phyloP scores from a whole-genome alignment of 1,140 invertebrate genomes.

The Drosophila novamexicana region DNA sequence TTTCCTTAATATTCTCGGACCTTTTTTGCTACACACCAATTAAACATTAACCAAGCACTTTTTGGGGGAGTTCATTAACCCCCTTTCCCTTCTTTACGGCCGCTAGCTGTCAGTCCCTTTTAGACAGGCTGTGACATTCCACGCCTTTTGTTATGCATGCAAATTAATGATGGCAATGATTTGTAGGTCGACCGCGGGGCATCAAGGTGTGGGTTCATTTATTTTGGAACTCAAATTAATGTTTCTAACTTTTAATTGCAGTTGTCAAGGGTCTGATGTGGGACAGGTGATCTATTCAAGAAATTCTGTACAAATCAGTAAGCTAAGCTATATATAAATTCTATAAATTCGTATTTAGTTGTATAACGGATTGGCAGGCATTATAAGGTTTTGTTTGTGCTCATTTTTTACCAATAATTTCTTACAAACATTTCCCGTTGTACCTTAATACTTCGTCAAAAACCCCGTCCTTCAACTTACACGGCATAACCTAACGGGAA shows the following conservation, averaged over 20 bases:
- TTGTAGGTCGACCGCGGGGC: slow-evolving; percentile 13
- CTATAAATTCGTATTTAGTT: too few relatives aligned
- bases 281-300: background rate
- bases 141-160: slow-evolving; percentile 46
- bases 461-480: too few relatives aligned
- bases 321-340: too few relatives aligned
- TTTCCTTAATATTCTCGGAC: slow-evolving; percentile 35
- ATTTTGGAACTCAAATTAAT: slow-evolving; percentile 49
- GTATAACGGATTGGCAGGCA: too few relatives aligned
- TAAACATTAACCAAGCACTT: slow-evolving; percentile 34
- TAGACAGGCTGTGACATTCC: slow-evolving; percentile 41
- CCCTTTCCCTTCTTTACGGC: background rate
- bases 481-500: too few relatives aligned
- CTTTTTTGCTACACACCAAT: slow-evolving; percentile 38
- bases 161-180: slow-evolving; percentile 64
- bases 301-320: too few relatives aligned
- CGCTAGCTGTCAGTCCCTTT: slow-evolving; percentile 49
- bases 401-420: too few relatives aligned
- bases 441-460: too few relatives aligned
- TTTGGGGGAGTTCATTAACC: slow-evolving; percentile 12
- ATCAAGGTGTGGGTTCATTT: slow-evolving; percentile 33
- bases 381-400: too few relatives aligned
- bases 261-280: slow-evolving; percentile 24
- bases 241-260: slow-evolving; percentile 56
- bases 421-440: too few relatives aligned